Percentiles rank a stretch among this genome's conserved stretches.
Conservation (phyloP, 2,797 vertebrate species). For the Sebastes minor region DNA sequence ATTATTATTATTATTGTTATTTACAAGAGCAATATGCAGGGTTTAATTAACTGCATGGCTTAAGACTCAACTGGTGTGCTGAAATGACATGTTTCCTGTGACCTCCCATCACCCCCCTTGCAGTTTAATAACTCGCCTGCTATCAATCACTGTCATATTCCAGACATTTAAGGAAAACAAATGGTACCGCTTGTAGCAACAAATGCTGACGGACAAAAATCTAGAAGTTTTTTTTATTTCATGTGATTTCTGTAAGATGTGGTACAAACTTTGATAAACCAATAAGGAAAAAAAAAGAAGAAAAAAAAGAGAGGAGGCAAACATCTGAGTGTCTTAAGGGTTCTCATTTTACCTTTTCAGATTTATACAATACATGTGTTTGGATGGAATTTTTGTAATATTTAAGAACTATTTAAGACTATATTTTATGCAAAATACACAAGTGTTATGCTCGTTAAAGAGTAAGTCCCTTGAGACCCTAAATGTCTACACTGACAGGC, state of each 20-base stretch:
- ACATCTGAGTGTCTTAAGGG: conserved; percentile 67
- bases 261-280: conserved; percentile 56
- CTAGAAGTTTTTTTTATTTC: conserved; percentile 6
- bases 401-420: conserved; percentile 88
- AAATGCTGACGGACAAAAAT: conserved; percentile 8
- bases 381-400: conserved; percentile 83
- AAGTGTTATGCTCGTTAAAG: conserved; percentile 84
- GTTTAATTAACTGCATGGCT: conserved; percentile 51
- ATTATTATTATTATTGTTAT: neutral
- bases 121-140: conserved; percentile 61
- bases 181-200: conserved; percentile 37
- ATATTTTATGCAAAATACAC: conserved; percentile 86
- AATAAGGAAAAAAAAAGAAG: conserved; percentile 11
- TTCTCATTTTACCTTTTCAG: conserved; percentile 72
- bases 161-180: conserved; percentile 33
- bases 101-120: conserved; percentile 55
- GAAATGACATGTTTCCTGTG: conserved; percentile 54
- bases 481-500: conserved; percentile 86
- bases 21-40: conserved; percentile 26
- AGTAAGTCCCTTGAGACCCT: conserved; percentile 92
- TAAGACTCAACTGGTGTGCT: conserved; percentile 61
- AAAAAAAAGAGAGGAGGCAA: conserved; percentile 17
- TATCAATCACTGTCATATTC: conserved; percentile 67
- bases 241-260: conserved; percentile 41
- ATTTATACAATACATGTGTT: conserved; percentile 81